These are phyloP conservation scores for Fabriciana adippe DNA, from an alignment of 2,888 invertebrate genomes.

Conservation along the genomic window DNA sequence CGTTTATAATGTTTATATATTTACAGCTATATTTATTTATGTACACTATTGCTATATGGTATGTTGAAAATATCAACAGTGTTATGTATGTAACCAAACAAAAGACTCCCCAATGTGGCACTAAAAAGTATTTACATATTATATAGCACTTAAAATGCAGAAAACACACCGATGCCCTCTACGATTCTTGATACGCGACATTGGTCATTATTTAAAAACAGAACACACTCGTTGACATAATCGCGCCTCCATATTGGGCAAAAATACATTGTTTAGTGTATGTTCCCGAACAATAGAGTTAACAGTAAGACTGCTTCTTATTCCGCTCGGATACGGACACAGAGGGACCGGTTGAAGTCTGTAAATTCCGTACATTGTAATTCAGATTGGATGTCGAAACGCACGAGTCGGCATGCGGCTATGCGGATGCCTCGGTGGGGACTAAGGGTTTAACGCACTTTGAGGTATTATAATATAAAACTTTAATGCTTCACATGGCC, in stretches of 20 bases:
- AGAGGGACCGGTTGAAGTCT: slow-evolving; percentile 61
- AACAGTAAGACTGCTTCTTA: slow-evolving; percentile 79
- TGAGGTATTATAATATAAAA: slow-evolving; percentile 36
- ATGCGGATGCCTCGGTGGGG: slow-evolving; percentile 62
- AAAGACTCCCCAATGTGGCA: slow-evolving; percentile 18
- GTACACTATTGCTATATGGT: slow-evolving; percentile 8
- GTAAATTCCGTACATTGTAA: slow-evolving; percentile 76
- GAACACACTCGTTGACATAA: slow-evolving; percentile 78
- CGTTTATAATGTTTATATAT: neutral
- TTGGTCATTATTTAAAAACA: slow-evolving; percentile 74
- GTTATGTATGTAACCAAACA: slow-evolving; percentile 14
- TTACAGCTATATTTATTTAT: neutral
- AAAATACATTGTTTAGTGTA: slow-evolving; percentile 75
- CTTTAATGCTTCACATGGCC: slow-evolving; percentile 27
- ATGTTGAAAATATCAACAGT: neutral
- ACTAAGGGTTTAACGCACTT: slow-evolving; percentile 50
- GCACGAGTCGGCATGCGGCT: slow-evolving; percentile 75
- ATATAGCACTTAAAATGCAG: slow-evolving; percentile 56
- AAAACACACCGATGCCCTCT: slow-evolving; percentile 49
- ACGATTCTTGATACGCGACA: slow-evolving; percentile 61
- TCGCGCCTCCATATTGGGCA: slow-evolving; percentile 75
- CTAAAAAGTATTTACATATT: slow-evolving; percentile 22
- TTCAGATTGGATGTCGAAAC: slow-evolving; percentile 76
- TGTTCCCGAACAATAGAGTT: slow-evolving; percentile 75
- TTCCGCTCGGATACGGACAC: slow-evolving; percentile 77